Conservation (phyloP, 2,113 vertebrate genomes). For the Poeciliopsis prolifica region DNA sequence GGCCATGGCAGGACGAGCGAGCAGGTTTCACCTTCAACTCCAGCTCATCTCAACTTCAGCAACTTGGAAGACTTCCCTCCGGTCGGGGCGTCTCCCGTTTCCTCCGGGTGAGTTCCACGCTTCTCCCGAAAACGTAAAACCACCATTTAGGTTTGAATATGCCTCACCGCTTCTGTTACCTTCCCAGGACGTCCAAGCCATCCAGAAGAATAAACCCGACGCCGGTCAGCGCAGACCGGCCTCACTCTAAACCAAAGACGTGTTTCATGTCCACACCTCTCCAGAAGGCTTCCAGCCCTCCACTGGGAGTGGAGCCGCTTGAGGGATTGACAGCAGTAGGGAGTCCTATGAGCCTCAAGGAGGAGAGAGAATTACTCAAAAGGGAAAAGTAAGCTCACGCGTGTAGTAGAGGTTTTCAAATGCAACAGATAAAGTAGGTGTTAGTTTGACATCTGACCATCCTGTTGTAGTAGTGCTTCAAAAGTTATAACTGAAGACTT, state of each 20-base stretch:
- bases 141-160: neutral
- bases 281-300: slow-evolving; percentile 77
- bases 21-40: slow-evolving; percentile 70
- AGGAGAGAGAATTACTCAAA: slow-evolving; percentile 94
- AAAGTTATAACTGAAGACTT: too few species aligned
- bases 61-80: slow-evolving; percentile 97
- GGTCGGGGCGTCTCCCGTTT: slow-evolving; percentile 80
- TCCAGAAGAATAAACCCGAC: slow-evolving; percentile 97
- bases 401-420: too few species aligned
- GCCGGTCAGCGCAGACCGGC: slow-evolving; percentile 89
- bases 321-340: slow-evolving; percentile 54
- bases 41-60: slow-evolving; percentile 87
- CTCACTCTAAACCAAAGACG: slow-evolving; percentile 91
- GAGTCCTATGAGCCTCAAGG: slow-evolving; percentile 83
- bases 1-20: slow-evolving; percentile 63
- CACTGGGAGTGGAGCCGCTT: slow-evolving; percentile 70
- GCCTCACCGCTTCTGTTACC: neutral
- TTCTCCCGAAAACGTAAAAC: neutral
- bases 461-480: too few species aligned
- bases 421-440: neutral
- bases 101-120: slow-evolving; percentile 78
- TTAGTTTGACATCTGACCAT: too few species aligned
- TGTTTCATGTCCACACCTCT: slow-evolving; percentile 96
- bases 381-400: slow-evolving; percentile 85
- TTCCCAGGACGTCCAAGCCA: slow-evolving; percentile 86